Base-by-base conservation (phyloP, 2,888 invertebrate species). In the Polia nebulosa region DNA sequence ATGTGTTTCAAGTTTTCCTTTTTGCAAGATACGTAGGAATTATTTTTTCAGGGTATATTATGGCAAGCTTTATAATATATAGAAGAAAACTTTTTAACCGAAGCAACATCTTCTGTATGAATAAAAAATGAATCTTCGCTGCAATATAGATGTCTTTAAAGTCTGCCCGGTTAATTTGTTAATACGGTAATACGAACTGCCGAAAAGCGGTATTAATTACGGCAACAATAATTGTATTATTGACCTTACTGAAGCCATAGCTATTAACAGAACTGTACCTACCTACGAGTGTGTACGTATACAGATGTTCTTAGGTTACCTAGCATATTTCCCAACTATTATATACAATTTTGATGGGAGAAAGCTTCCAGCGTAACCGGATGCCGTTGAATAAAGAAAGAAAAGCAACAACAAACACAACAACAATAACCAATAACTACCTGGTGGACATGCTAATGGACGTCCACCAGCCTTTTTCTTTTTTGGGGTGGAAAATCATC, bases 1-100 rank as follows among this genome's bases (percentile, higher is more conserved):
- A 59, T 74, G 59, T 70, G 76, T 76, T 68, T 44, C 59, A 44
- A 58, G 56, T 52, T 70, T 73, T 73, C 7, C 29, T 47, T 64
- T 60, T 17, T 61, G 29, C 34, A 39, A 44, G 39, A 41, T 34
- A 34, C 4, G 41, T 25, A 8, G 17, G 17, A 34, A 41, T 52
- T 56, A 36, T 6, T 55, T 13, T 44, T 51, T 51, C 22, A 27
- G 1, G 3, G 34, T 47, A 45, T 57, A 17, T 29, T 58, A 36
- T 7, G 11, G 3, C 7, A 25, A n/a, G 36, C 36, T 44, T n/a
- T 49, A 13, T 29, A n/a, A 17, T 29, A 13, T 36, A 53, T 20
- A 1, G 0, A 15, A 44, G 9, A 22, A 27, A 15, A 39, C 2
- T 20, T 66, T 44, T 25, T n/a, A 15, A 7, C 17, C 52, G 15